A percentile compares a stretch with the other conserved stretches of the same genome.
phyloP scores from a whole-genome alignment of 2,888 invertebrate genomes.

The Drosophila colorata region DNA sequence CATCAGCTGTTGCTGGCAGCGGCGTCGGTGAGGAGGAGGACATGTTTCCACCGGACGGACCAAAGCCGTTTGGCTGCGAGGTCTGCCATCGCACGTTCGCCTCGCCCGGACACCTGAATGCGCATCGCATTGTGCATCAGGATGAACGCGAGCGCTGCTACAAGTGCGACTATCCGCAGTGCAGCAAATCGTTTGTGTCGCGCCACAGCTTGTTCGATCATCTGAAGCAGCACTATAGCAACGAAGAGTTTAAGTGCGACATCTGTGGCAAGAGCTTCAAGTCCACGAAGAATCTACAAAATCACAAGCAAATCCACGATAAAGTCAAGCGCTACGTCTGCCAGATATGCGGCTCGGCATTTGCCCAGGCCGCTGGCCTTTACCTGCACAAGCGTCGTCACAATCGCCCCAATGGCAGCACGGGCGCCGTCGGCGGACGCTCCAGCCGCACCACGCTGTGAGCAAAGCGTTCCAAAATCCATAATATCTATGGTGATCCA shows the following conservation, averaged over 20 bases:
- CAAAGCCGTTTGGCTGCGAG: constrained; percentile 71
- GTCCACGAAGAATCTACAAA: constrained; percentile 82
- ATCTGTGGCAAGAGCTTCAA: constrained; percentile 83
- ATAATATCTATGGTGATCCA: neutral
- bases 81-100: constrained; percentile 74
- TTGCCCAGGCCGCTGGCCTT: constrained; percentile 83
- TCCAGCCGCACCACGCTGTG: constrained; percentile 64
- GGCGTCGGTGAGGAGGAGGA: constrained; percentile 38
- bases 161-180: constrained; percentile 79
- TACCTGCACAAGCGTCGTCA: constrained; percentile 83
- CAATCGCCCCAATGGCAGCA: constrained; percentile 73
- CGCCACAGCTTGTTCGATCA: constrained; percentile 78
- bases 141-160: constrained; percentile 75
- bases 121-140: constrained; percentile 75
- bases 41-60: constrained; percentile 30
- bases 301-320: constrained; percentile 84
- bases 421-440: constrained; percentile 67
- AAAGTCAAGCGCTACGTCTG: constrained; percentile 83
- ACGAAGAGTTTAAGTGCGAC: constrained; percentile 81
- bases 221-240: constrained; percentile 77
- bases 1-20: constrained; percentile 12
- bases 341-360: constrained; percentile 84
- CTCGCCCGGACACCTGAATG: constrained; percentile 65
- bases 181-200: constrained; percentile 72
- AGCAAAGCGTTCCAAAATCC: constrained; percentile 23